A percentile compares a stretch with the other conserved stretches of the same genome.
Evolutionary conservation across 2,888 invertebrate species (phyloP).

Genomic region (Sphaerophoria rueppellii): DNA sequence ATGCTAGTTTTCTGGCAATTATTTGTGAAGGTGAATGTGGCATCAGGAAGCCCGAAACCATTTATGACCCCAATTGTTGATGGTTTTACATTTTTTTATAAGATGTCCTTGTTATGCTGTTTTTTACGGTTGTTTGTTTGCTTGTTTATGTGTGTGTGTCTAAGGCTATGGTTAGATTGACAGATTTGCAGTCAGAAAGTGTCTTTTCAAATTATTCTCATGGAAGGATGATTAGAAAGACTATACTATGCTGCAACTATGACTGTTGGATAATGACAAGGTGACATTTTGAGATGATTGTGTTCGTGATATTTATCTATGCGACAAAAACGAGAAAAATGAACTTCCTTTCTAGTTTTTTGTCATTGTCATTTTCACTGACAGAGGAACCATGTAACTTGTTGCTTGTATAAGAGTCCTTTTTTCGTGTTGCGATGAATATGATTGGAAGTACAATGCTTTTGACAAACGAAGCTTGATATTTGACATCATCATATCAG

Average conservation of each 20-base stretch:
- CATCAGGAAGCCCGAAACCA: slow-evolving; percentile 48
- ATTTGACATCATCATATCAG: neutral
- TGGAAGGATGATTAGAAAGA: slow-evolving; percentile 25
- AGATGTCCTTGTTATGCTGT: slow-evolving; percentile 53
- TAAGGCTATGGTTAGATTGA: slow-evolving; percentile 24
- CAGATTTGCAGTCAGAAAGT: slow-evolving; percentile 40
- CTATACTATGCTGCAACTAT: slow-evolving; percentile 7
- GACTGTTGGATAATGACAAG: neutral
- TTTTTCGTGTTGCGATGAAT: neutral
- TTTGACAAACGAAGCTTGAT: slow-evolving; percentile 8
- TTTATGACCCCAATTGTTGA: slow-evolving; percentile 70
- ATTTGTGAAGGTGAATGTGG: slow-evolving; percentile 31
- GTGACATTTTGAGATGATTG: neutral
- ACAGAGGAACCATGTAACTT: neutral
- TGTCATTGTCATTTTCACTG: neutral
- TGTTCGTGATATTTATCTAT: neutral
- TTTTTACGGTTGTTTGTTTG: neutral
- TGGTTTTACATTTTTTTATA: slow-evolving; percentile 46
- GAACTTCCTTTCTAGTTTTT: neutral
- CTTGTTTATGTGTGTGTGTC: neutral
- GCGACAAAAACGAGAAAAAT: neutral
- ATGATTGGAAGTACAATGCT: neutral
- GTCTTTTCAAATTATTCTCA: slow-evolving; percentile 55
- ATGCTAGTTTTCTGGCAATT: slow-evolving; percentile 46
- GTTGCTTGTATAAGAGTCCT: neutral